These are phyloP conservation scores for Peucedramus taeniatus DNA, from an alignment of 2,113 vertebrate genomes.

Conservation along the genomic window DNA sequence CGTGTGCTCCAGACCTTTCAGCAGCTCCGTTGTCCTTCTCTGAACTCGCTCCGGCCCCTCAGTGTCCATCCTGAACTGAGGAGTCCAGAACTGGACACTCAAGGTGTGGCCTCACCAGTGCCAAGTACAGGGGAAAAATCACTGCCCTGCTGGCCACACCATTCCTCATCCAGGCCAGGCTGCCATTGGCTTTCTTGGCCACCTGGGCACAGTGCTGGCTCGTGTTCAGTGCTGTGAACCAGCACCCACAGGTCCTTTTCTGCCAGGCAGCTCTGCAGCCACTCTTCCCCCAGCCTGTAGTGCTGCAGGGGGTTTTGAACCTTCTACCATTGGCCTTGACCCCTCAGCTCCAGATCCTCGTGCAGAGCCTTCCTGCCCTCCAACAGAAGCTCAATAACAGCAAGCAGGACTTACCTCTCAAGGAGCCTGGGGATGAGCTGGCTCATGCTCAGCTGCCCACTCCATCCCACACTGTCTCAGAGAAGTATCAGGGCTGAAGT, in stretches of 20 bases:
- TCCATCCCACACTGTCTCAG: neutral
- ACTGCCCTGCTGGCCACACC: neutral
- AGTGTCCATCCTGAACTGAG: neutral
- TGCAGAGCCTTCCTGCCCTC: neutral
- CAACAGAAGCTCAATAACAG: neutral
- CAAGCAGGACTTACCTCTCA: rapidly evolving
- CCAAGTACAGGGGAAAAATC: neutral
- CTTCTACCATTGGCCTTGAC: neutral
- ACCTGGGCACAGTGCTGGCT: neutral
- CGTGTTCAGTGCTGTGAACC: neutral
- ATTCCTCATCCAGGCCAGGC: neutral
- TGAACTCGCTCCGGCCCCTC: neutral
- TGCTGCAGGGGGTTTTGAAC: neutral
- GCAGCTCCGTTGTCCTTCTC: neutral
- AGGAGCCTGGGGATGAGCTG: rapidly evolving
- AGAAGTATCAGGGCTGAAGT: neutral
- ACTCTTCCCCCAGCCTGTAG: neutral
- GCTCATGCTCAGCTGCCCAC: neutral
- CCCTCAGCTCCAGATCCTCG: neutral
- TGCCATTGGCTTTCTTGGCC: neutral
- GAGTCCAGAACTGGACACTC: neutral
- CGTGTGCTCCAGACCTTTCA: neutral
- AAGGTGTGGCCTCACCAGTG: neutral
- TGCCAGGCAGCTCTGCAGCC: neutral
- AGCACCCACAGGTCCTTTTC: neutral